These are phyloP conservation scores for Paramisgurnus dabryanus DNA, from an alignment of 2,113 vertebrate species.

Conservation along the genomic window DNA sequence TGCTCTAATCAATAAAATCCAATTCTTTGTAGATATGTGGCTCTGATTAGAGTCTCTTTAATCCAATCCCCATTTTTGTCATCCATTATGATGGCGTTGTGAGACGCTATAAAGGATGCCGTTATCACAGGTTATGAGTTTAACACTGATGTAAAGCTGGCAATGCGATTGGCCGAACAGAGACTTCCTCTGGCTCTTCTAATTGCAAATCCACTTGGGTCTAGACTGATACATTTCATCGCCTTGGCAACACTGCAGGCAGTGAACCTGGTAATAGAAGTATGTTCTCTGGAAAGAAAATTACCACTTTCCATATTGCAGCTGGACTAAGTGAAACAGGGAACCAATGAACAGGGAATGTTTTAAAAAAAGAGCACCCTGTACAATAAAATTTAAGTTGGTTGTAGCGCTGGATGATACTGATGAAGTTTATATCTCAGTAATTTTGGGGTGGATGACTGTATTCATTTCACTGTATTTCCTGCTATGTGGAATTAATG, in stretches of 20 bases:
- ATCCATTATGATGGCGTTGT: constrained; percentile 64
- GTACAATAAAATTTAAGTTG: not conserved
- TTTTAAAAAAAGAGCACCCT: not conserved
- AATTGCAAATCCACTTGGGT: constrained; percentile 66
- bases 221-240: constrained; percentile 49
- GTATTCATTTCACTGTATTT: too few relatives aligned
- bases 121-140: constrained; percentile 69
- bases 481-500: too few relatives aligned
- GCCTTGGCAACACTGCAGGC: constrained; percentile 39
- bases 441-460: too few relatives aligned
- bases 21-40: constrained; percentile 73
- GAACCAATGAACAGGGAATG: not conserved
- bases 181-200: constrained; percentile 59
- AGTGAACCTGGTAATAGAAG: constrained; percentile 46
- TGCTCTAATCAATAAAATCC: constrained; percentile 77
- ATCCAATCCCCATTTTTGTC: constrained; percentile 70
- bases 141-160: constrained; percentile 57
- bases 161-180: constrained; percentile 24
- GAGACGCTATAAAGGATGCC: constrained; percentile 56
- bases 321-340: constrained; percentile 18
- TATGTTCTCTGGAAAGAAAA: constrained; percentile 39
- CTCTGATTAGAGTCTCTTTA: constrained; percentile 69
- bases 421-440: too few relatives aligned
- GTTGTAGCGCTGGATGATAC: too few relatives aligned
- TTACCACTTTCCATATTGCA: constrained; percentile 12